Conservation (phyloP, 2,113 vertebrate genomes). For the Meles meles region DNA sequence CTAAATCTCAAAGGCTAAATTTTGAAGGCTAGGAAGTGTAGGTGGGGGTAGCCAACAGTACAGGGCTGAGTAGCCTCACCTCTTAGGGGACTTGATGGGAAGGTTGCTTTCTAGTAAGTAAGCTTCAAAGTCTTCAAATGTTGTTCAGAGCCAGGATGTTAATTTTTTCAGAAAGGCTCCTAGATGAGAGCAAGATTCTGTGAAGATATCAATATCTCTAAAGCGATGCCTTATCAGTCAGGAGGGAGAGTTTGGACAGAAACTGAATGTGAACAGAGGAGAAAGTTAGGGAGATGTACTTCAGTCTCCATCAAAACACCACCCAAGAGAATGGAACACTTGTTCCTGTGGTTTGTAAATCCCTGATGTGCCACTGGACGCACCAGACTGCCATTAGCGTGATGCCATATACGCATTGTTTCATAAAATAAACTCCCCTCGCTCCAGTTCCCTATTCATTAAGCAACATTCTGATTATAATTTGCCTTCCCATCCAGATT, state of each 20-base stretch:
- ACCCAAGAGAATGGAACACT: neutral
- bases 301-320: neutral
- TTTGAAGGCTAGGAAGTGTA: neutral
- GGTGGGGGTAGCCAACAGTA: neutral
- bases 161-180: neutral
- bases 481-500: neutral
- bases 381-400: neutral
- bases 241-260: neutral
- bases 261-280: neutral
- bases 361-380: neutral
- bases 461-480: constrained; percentile 10
- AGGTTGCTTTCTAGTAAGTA: neutral
- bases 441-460: neutral
- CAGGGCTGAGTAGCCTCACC: neutral
- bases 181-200: neutral
- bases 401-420: neutral
- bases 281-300: neutral
- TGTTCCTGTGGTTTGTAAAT: neutral
- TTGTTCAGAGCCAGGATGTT: neutral
- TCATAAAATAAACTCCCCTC: neutral
- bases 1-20: neutral
- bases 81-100: neutral
- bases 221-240: neutral
- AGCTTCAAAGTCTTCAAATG: neutral
- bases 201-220: neutral